Conservation (phyloP, 2,888 invertebrate species). For the Lomographa bimaculata region DNA sequence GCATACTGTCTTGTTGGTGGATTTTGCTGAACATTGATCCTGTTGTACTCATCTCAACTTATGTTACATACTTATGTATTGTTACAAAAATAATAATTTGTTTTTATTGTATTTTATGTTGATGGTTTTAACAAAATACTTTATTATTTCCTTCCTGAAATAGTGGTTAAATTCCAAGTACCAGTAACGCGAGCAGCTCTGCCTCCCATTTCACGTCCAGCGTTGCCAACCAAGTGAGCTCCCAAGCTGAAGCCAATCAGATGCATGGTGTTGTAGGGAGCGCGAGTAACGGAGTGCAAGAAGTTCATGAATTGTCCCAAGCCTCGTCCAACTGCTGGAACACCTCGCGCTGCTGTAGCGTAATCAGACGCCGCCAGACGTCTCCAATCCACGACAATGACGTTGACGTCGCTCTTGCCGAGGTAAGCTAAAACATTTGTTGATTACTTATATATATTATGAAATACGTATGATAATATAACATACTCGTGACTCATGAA, state of each 20-base stretch:
- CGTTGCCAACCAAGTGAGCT: too few species aligned
- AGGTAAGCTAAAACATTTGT: slow-evolving; percentile 55
- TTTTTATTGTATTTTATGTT: too few species aligned
- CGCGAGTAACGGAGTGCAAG: slow-evolving; percentile 50
- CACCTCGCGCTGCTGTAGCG: slow-evolving; percentile 52
- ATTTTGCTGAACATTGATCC: too few species aligned
- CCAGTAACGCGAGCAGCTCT: slow-evolving; percentile 65
- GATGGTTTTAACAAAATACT: too few species aligned
- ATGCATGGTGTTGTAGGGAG: slow-evolving; percentile 55
- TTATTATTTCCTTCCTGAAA: too few species aligned
- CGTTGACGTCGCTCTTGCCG: slow-evolving; percentile 54
- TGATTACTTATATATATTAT: too few species aligned
- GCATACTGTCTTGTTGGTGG: too few species aligned
- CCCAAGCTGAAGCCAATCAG: slow-evolving; percentile 75
- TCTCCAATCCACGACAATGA: slow-evolving; percentile 70
- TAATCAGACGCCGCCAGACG: slow-evolving; percentile 53
- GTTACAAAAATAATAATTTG: too few species aligned
- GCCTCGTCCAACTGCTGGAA: slow-evolving; percentile 63
- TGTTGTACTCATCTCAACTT: too few species aligned
- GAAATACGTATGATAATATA: too few species aligned
- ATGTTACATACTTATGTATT: too few species aligned
- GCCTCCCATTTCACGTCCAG: slow-evolving; percentile 60
- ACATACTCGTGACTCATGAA: too few species aligned
- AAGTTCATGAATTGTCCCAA: slow-evolving; percentile 67
- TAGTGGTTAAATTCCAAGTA: slow-evolving; percentile 37